phyloP scores from a whole-genome alignment of 2,113 vertebrate species.

The Atractosteus spatula region DNA sequence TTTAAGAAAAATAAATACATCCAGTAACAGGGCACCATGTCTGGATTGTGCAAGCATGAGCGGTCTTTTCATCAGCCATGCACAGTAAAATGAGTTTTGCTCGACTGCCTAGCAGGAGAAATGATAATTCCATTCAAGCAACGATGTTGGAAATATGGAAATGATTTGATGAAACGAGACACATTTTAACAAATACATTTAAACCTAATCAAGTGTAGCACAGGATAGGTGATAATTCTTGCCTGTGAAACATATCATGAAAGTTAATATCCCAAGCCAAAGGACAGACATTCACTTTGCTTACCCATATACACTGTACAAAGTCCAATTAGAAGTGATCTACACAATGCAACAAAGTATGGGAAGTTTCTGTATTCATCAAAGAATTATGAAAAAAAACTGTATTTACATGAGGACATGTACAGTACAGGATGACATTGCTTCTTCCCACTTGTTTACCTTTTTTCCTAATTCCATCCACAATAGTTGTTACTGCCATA shows the following conservation, averaged over 20 bases:
- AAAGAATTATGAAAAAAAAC: neutral
- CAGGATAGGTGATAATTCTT: conserved; percentile 3
- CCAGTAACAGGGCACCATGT: neutral
- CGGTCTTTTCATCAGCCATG: neutral
- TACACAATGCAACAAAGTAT: neutral
- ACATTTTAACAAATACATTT: conserved; percentile 17
- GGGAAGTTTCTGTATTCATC: neutral
- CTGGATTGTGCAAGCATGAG: neutral
- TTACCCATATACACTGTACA: neutral
- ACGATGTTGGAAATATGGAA: conserved; percentile 7
- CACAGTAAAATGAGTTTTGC: neutral
- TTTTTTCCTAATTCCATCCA: neutral
- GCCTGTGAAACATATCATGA: conserved; percentile 3
- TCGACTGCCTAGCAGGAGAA: neutral
- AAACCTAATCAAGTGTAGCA: conserved; percentile 18
- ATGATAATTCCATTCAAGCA: neutral
- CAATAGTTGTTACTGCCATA: neutral
- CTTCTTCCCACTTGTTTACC: neutral
- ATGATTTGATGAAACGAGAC: neutral
- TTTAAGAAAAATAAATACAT: neutral
- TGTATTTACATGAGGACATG: neutral
- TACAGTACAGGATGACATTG: neutral
- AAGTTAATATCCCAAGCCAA: conserved; percentile 8
- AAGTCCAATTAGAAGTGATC: neutral
- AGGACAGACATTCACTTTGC: neutral